phyloP scores from a whole-genome alignment of 2,113 vertebrate species.

The Cryptotis parvus region DNA sequence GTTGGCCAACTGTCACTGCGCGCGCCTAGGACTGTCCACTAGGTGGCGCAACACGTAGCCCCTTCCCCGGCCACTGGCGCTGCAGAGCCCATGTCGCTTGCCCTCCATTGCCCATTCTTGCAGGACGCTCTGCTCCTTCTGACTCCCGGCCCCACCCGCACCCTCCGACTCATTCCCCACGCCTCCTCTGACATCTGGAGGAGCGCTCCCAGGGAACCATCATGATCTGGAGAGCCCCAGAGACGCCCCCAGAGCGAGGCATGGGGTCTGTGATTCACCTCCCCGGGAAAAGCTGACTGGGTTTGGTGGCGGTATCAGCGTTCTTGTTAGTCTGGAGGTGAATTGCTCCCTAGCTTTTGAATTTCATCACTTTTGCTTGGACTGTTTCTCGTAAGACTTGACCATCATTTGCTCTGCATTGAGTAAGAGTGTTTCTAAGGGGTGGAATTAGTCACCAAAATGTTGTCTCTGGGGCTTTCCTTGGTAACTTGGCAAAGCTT shows the following conservation, averaged over 20 bases:
- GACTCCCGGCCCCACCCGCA: too few species aligned
- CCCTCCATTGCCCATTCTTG: background rate
- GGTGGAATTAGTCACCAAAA: constrained; percentile 52
- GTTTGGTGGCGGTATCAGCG: background rate
- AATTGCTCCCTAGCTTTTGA: constrained; percentile 39
- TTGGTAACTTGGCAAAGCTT: constrained; percentile 16
- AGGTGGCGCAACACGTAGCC: too few species aligned
- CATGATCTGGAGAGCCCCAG: background rate
- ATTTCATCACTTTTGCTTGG: background rate
- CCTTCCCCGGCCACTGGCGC: too few species aligned
- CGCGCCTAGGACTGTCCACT: too few species aligned
- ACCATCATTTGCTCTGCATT: constrained; percentile 38
- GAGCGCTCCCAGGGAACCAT: background rate
- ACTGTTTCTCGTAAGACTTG: constrained; percentile 29
- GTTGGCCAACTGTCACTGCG: too few species aligned
- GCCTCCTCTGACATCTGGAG: background rate
- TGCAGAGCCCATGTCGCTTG: too few species aligned
- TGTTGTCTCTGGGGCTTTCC: constrained; percentile 49
- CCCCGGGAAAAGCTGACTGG: background rate
- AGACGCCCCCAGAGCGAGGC: too few species aligned
- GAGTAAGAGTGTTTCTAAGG: constrained; percentile 51
- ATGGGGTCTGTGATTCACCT: constrained; percentile 46
- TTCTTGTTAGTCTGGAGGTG: constrained; percentile 18
- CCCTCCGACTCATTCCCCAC: background rate
- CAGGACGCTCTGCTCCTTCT: background rate